Evolutionary conservation across 1,140 invertebrate species (phyloP), one percentile per base, ranked within the genome.

Genomic region (Bombus turneri): DNA sequence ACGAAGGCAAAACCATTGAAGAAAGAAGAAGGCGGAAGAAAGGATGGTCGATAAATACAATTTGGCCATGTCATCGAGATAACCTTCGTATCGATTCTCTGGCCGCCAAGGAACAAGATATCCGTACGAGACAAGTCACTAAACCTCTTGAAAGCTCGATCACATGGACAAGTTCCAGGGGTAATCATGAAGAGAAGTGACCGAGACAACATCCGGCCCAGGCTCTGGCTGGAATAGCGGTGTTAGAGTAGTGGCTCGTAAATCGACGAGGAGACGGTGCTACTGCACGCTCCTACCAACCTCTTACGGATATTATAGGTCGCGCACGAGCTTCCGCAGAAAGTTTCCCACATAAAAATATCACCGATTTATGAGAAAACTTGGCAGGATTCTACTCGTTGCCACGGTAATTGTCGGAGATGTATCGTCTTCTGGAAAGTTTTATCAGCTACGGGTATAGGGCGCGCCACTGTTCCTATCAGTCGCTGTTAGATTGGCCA

Each of bases 341-440:
- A 93, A 93, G 87, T 93, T 93, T 87, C 72, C 72, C 90, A 90
- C 91, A 91, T 92, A 93, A 93, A 93, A 93, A 93, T 93, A 93
- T 93, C 87, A 81, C 83, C 88, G 90, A 93, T 93, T 93, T 93
- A 93, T 91, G 92, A 87, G 87, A 71, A 89, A 93, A 93, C 91
- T 93, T 91, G 81, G 73, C 81, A 62, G 77, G 87, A 90, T 88
- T 88, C 88, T 69, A 66, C 71, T 84, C 84, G 91, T 89, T 87
- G 85, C 88, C 88, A 79, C 84, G 85, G 91, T 93, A 93, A 93
- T 93, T 93, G 92, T 92, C 89, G 83, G 80, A 91, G 90, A 93
- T 91, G 91, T 93, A 93, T 93, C 88, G 90, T 80, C 87, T 75
- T 47, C 64, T 62, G 47, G 57, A 79, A 84, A 88, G 75, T 90